Evolutionary conservation across 2,888 invertebrate species (phyloP), one percentile per base, ranked within the genome.

Genomic region (Sarcophaga caerulescens): DNA sequence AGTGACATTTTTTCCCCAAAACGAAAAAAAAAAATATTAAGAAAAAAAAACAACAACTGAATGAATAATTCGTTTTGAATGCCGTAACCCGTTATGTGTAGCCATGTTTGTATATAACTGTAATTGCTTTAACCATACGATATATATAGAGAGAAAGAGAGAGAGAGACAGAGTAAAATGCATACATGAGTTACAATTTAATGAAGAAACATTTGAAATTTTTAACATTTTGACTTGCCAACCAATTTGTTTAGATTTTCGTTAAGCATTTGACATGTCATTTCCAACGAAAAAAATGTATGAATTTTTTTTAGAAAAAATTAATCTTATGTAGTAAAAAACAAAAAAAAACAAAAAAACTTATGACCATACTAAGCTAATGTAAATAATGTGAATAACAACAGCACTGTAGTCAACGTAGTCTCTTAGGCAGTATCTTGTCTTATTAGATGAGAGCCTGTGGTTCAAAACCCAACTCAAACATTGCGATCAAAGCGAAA

Each of bases 41-140:
- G 8, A 35, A 25, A 25, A 35, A 35, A 35, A 6, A 8, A 35
- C 2, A 35, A 35, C 60, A 75, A 70, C 71, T 63, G 45, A 77
- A 86, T 77, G 74, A 84, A 76, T 76, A 85, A 85, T 85, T 74
- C 47, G 73, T 81, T 79, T 76, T 76, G 62, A 47, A 62, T 4
- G 44, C 35, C n/a, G 8, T 6, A 17, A 17, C 5, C 12, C 17
- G 1, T 14, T 52, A 17, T 52, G 52, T 17, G 5, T 52, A 14
- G 14, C 3, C 11, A 47, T 14, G 47, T 12, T 14, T 47, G 14
- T 14, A 14, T 0, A 1, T 47, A 47, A 14, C 17, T 4, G 52
- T 17, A 52, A 52, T 52, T 17, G 52, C 52, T 52, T 52, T 14
- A 52, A 52, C 52, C 52, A 52, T 52, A 17, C 11, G 1, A n/a